Evolutionary conservation across 2,797 vertebrate species (phyloP).

Genomic region (Manis pentadactyla): DNA sequence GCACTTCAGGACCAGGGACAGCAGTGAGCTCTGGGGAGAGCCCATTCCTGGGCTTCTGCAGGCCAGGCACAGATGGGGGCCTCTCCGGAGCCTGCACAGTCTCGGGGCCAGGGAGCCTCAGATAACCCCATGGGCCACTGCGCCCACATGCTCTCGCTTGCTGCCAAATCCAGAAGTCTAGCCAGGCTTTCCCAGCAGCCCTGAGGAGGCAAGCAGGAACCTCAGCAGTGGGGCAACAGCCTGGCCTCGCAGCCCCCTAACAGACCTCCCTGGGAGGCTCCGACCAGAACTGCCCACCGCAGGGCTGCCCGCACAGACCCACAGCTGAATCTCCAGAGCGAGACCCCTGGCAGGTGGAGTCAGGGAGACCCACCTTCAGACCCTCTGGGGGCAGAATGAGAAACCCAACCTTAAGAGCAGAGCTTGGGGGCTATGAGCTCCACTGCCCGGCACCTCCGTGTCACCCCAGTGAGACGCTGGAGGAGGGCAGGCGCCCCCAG

Average conservation of each 20-base stretch:
- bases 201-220: neutral
- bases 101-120: neutral
- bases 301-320: neutral
- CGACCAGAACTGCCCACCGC: neutral
- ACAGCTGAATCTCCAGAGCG: rapidly evolving
- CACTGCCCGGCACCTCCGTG: rapidly evolving
- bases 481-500: neutral
- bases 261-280: neutral
- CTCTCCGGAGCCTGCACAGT: rapidly evolving
- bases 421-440: rapidly evolving
- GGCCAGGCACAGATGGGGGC: neutral
- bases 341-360: neutral
- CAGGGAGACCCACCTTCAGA: neutral
- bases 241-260: rapidly evolving
- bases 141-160: rapidly evolving
- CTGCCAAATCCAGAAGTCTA: rapidly evolving
- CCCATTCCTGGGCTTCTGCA: neutral
- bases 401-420: rapidly evolving
- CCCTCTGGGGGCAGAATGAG: neutral
- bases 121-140: rapidly evolving
- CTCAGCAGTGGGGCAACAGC: rapidly evolving
- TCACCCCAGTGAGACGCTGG: rapidly evolving
- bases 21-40: neutral
- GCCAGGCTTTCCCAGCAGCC: neutral
- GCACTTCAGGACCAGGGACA: slow-evolving; percentile 45